Percentiles rank a stretch among this genome's conserved stretches.
These are phyloP conservation scores for Tyrophagus putrescentiae DNA, from an alignment of 1,140 invertebrate species.

Conservation along the genomic window DNA sequence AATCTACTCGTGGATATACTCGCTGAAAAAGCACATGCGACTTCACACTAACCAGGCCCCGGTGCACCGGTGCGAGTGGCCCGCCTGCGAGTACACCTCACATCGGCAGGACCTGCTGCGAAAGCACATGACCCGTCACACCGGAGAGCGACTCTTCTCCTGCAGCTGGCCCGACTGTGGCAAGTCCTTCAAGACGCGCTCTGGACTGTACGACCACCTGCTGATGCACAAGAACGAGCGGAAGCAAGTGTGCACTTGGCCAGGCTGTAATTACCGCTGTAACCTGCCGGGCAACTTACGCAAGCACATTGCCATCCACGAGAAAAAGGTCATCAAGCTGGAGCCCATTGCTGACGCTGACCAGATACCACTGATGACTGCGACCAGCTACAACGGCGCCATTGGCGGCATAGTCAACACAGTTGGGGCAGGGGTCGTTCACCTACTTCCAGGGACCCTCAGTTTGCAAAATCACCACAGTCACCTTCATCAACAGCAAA, in stretches of 20 bases:
- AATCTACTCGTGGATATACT: background rate
- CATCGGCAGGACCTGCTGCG: background rate
- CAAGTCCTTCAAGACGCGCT: conserved; percentile 12
- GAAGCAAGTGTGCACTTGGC: conserved; percentile 7
- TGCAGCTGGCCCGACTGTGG: conserved; percentile 15
- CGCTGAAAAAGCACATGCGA: conserved; percentile 10
- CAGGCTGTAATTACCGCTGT: conserved; percentile 19
- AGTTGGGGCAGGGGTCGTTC: background rate
- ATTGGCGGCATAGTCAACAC: background rate
- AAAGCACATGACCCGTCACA: background rate
- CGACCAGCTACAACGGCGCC: background rate
- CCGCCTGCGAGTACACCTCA: conserved; percentile 14
- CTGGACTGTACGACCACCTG: background rate
- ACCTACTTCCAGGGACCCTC: background rate
- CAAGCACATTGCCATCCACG: conserved; percentile 14
- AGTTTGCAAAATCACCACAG: no score
- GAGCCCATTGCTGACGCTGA: conserved; percentile 3
- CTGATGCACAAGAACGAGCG: conserved; percentile 7
- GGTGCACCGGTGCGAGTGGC: conserved; percentile 14
- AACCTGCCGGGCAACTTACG: conserved; percentile 4
- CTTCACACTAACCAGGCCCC: conserved; percentile 4
- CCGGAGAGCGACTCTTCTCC: background rate
- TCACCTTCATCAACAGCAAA: background rate
- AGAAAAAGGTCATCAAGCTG: conserved; percentile 7
- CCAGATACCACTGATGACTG: background rate